Percentiles rank a stretch among this genome's conserved stretches.
Conservation (phyloP, 1,140 invertebrate species). For the Drosophila mauritiana region DNA sequence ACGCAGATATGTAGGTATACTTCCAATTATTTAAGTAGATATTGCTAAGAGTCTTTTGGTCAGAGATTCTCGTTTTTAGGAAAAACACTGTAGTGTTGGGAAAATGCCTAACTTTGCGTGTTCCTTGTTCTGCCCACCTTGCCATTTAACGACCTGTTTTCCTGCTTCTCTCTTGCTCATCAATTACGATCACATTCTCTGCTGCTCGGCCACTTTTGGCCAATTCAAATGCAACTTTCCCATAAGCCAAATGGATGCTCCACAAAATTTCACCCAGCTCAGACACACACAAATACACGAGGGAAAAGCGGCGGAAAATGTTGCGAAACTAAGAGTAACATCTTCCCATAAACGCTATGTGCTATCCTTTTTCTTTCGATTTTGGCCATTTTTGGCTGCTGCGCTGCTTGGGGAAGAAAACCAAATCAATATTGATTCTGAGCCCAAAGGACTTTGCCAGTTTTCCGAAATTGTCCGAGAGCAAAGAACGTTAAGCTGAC, state of each 20-base stretch:
- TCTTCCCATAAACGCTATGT: constrained; percentile 37
- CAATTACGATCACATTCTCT: constrained; percentile 42
- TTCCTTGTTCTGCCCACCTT: constrained; percentile 18
- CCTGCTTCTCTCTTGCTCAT: constrained; percentile 8
- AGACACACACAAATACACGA: neutral
- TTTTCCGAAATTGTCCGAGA: constrained; percentile 25
- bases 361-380: neutral
- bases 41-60: neutral
- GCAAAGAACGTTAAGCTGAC: constrained; percentile 33
- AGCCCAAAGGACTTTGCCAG: constrained; percentile 32
- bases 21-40: no score
- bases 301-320: constrained; percentile 22
- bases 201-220: constrained; percentile 32
- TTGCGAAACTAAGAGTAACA: constrained; percentile 39
- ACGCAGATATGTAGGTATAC: no score
- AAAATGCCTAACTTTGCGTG: constrained; percentile 19
- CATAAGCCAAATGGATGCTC: constrained; percentile 43
- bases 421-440: constrained; percentile 56
- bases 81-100: constrained; percentile 6
- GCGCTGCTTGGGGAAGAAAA: constrained; percentile 8
- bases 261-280: constrained; percentile 48
- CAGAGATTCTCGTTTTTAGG: no score
- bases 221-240: constrained; percentile 52
- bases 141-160: constrained; percentile 47
- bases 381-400: neutral